Conservation (phyloP, 1,140 invertebrate species). For the Habropoda laboriosa region DNA sequence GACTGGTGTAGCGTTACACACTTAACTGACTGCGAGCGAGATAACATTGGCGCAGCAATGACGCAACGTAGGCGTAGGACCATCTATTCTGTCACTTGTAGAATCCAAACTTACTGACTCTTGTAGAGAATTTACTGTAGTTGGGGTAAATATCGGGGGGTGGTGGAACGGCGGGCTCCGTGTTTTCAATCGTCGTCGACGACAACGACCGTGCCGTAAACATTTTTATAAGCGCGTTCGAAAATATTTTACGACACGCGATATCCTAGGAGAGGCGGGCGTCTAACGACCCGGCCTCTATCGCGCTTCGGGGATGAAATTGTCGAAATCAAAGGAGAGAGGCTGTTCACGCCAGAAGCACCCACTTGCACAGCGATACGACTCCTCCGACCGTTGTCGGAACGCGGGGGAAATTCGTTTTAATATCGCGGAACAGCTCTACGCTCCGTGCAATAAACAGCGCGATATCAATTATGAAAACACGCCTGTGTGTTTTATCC, state of each 20-base stretch:
- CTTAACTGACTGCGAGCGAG: too few species aligned
- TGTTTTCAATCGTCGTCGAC: neutral
- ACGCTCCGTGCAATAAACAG: conserved; percentile 4
- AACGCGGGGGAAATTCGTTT: neutral
- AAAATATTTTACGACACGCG: conserved; percentile 42
- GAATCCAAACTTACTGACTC: too few species aligned
- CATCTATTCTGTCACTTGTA: too few species aligned
- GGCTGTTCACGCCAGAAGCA: neutral
- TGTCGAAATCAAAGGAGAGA: conserved; percentile 19
- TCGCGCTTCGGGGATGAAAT: conserved; percentile 25
- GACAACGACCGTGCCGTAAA: conserved; percentile 1
- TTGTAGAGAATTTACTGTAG: too few species aligned
- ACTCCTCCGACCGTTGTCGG: too few species aligned
- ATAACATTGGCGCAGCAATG: too few species aligned
- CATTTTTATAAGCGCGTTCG: conserved; percentile 15
- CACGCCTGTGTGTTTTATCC: neutral
- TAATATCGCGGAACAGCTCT: neutral
- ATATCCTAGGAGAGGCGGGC: neutral
- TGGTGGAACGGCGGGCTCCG: neutral
- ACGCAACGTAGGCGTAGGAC: too few species aligned
- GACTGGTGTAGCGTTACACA: too few species aligned
- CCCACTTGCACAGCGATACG: neutral
- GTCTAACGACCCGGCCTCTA: conserved; percentile 25
- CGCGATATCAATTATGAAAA: conserved; percentile 8
- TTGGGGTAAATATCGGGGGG: neutral